A percentile compares a stretch with the other conserved stretches of the same genome.
Evolutionary conservation across 1,140 invertebrate genomes (phyloP).

Genomic region (Papilio helenus): DNA sequence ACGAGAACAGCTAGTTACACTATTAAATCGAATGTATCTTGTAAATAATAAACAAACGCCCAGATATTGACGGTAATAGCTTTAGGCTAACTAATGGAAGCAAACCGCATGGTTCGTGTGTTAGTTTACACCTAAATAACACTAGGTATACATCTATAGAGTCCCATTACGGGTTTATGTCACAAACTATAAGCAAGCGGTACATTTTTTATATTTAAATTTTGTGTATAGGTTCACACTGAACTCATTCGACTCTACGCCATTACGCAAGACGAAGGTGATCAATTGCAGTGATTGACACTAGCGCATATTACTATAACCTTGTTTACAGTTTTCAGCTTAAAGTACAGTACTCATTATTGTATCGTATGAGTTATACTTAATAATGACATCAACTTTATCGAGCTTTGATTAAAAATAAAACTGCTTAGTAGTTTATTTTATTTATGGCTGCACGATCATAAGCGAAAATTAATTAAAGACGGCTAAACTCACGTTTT

Average conservation of each 20-base stretch:
- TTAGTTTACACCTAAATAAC: neutral
- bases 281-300: neutral
- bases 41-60: slow-evolving; percentile 12
- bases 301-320: neutral
- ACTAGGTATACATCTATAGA: neutral
- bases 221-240: too few species aligned
- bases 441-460: too few species aligned
- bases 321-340: too few species aligned
- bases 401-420: too few species aligned
- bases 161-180: neutral
- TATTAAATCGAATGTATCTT: neutral
- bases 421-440: neutral
- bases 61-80: slow-evolving; percentile 22
- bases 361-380: too few species aligned
- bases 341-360: too few species aligned
- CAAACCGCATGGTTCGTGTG: slow-evolving; percentile 28
- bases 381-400: too few species aligned
- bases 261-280: neutral
- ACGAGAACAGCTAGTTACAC: neutral
- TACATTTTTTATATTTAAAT: neutral
- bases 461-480: too few species aligned
- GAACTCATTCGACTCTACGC: neutral
- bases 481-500: too few species aligned
- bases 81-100: slow-evolving; percentile 29
- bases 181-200: neutral